Base-by-base conservation (phyloP, 1,140 invertebrate species). In the Pristionchus pacificus region DNA sequence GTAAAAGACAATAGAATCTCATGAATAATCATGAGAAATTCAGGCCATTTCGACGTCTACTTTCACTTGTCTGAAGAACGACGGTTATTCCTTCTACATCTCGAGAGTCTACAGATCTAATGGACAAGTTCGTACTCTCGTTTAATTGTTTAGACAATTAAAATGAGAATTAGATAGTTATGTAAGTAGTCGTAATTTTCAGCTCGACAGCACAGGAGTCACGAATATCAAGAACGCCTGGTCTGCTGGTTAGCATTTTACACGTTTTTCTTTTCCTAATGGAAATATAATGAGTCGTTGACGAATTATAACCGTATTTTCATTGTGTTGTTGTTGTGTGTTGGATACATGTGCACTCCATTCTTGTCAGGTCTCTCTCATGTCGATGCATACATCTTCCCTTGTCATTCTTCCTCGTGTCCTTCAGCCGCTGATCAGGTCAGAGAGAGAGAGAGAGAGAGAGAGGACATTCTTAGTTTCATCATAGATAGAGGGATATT, bases 301-400 rank as follows among this genome's bases (percentile, higher is more conserved):
- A n/a, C n/a, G n/a, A n/a, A n/a, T n/a, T n/a, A n/a, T n/a, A n/a
- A n/a, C n/a, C n/a, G n/a, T n/a, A n/a, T n/a, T n/a, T n/a, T n/a
- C n/a, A n/a, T n/a, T n/a, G n/a, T n/a, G n/a, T n/a, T n/a, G n/a
- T n/a, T n/a, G n/a, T n/a, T n/a, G n/a, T n/a, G n/a, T n/a, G n/a
- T n/a, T n/a, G n/a, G n/a, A n/a, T n/a, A n/a, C n/a, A n/a, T n/a
- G n/a, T n/a, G n/a, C n/a, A n/a, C n/a, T n/a, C 24, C n/a, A 29
- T 28, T 65, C 57, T 24, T 49, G 49, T 66, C 66, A 19, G 68
- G 73, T 38, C 25, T 72, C 14, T 63, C 38, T 29, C 58, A 75
- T 31, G 77, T 77, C 28, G 77, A 77, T 65, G 77, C 57, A 28
- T 77, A 77, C 77, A 78, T 77, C 15, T 77, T 77, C 73, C 77